Conservation (phyloP, 2,113 vertebrate species). For the Potamarius usumacintae region DNA sequence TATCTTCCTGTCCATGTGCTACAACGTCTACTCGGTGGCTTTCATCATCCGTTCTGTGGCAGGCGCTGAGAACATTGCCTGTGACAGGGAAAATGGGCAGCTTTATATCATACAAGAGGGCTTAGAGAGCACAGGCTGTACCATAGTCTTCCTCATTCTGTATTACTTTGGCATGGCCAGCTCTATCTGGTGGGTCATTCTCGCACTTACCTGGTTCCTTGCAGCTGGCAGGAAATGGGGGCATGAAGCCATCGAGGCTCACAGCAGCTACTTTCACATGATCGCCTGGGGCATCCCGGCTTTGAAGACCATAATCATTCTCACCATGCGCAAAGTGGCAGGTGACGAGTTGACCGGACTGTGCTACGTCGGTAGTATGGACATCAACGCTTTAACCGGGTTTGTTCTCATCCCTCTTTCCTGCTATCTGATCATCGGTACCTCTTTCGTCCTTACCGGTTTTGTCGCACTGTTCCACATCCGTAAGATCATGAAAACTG, state of each 20-base stretch:
- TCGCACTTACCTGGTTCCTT: constrained; percentile 68
- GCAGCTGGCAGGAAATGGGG: constrained; percentile 87
- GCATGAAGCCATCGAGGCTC: constrained; percentile 85
- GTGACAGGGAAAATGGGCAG: constrained; percentile 80
- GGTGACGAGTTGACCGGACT: constrained; percentile 85
- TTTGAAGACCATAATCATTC: constrained; percentile 83
- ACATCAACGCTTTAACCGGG: constrained; percentile 72
- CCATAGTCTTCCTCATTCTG: constrained; percentile 84
- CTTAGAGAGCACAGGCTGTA: constrained; percentile 84
- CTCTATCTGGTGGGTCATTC: constrained; percentile 65
- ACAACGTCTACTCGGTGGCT: constrained; percentile 84
- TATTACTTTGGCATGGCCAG: constrained; percentile 79
- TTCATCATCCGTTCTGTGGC: constrained; percentile 84
- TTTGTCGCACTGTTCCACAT: constrained; percentile 89
- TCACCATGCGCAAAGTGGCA: constrained; percentile 84
- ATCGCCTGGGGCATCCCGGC: constrained; percentile 85
- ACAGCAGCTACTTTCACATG: constrained; percentile 88
- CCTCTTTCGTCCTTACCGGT: constrained; percentile 84
- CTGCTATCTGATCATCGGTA: constrained; percentile 83
- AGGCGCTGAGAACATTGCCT: constrained; percentile 82
- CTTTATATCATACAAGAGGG: constrained; percentile 86
- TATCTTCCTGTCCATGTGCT: constrained; percentile 90
- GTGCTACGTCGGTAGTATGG: constrained; percentile 84
- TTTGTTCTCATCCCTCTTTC: constrained; percentile 84
- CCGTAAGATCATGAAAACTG: constrained; percentile 85